Base-by-base conservation (phyloP, 2,888 invertebrate genomes). In the Masnerella sp. region DNA sequence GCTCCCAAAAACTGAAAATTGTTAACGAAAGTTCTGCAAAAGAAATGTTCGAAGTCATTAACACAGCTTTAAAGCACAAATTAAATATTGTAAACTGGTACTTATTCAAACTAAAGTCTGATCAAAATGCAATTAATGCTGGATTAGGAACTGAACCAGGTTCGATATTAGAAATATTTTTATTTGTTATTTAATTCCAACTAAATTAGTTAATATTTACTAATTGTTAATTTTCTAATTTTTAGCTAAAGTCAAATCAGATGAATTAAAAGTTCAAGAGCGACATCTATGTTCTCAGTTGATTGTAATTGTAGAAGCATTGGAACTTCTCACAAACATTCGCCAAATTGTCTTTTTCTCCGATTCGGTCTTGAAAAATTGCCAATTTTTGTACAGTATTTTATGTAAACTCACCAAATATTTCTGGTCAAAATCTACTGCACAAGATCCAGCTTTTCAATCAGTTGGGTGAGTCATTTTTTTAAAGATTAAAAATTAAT, bases 321-420 rank as follows among this genome's bases (percentile, higher is more conserved):
- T 91, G 43, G 86, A 89, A 56, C 88, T 88, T 59, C 78, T 92
- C 5, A 88, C 89, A 9, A 90, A 89, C 71, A 87, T 89, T 20
- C 84, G 91, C 15, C 89, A 89, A 0, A 83, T 90, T n/a, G n/a
- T 7, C 5, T 56, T 54, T 5, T 49, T 68, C 22, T 89, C 90
- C 69, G 92, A 92, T 76, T 85, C 86, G 2, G 83, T 91, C 2
- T 89, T 92, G 51, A 90, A 90, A 78, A 88, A 90, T 70, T 81
- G 91, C 9, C 89, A 90, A 36, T 88, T 88, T 58, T 85, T 90
- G 30, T 93, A 90, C 80, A 88, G 86, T 11, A 88, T 90, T 43
- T 81, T 92, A 3, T 90, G 88, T 58, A 88, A 88, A 54, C 83
- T 92, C 20, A 89, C 91, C 0, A 92, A 90, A 81, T 91, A 92